phyloP scores from a whole-genome alignment of 2,888 invertebrate genomes.

The Schizotus pectinicornis region DNA sequence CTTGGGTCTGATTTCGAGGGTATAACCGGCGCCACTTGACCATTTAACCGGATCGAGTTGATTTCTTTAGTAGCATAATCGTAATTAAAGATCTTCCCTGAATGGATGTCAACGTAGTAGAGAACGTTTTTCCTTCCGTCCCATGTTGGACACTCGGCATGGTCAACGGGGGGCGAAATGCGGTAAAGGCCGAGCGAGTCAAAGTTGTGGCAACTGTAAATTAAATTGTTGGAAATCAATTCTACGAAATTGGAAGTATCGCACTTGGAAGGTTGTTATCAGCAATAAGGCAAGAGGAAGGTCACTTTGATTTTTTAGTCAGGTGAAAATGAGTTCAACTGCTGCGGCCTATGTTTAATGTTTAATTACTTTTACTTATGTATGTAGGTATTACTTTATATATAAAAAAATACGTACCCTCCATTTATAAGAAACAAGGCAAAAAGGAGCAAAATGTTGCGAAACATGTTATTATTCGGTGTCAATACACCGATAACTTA shows the following conservation, averaged over 20 bases:
- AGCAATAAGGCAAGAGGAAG: too few species aligned
- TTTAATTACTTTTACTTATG: too few species aligned
- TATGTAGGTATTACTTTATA: too few species aligned
- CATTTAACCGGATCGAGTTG: constrained; percentile 36
- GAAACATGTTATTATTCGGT: too few species aligned
- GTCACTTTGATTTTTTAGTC: too few species aligned
- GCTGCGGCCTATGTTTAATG: too few species aligned
- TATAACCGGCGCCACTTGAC: constrained; percentile 41
- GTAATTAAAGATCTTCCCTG: constrained; percentile 43
- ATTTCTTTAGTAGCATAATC: constrained; percentile 38
- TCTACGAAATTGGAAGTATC: too few species aligned
- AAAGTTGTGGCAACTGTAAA: constrained; percentile 13
- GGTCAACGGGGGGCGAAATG: constrained; percentile 42
- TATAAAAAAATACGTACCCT: too few species aligned
- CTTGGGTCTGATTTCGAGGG: constrained; percentile 41
- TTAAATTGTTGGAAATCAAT: background rate
- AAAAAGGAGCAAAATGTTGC: background rate
- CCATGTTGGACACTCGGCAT: constrained; percentile 48
- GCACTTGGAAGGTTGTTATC: too few species aligned
- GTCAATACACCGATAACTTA: too few species aligned
- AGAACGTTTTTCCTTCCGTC: constrained; percentile 43
- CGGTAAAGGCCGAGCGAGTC: constrained; percentile 36
- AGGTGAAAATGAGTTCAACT: too few species aligned
- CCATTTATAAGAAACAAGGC: background rate
- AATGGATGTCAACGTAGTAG: constrained; percentile 47